Base-by-base conservation (phyloP, 2,113 vertebrate species). In the Coptodon rendalli region DNA sequence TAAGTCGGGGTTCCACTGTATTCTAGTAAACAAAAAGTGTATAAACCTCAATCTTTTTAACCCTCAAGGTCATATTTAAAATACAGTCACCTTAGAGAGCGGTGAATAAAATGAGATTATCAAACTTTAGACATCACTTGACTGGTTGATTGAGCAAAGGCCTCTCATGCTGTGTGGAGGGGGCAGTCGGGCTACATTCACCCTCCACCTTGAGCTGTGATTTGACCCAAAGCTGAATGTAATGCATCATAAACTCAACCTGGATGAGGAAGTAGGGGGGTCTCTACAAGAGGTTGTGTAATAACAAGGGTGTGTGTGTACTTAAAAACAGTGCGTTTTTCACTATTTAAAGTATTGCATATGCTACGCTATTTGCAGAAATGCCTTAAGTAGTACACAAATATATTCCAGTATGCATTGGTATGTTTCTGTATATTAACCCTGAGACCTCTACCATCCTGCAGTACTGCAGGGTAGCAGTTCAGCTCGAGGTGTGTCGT, bases 221-320 rank as follows among this genome's bases (percentile, higher is more conserved):
- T 87, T 85, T 87, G 83, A 92, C 92, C 87, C 36, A 10, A 66
- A 93, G 88, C 53, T 86, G 82, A 87, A 89, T 86, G 85, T 85
- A 88, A 87, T 7, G 81, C 56, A 79, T 80, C 87, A 79, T 92
- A 87, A 94, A 92, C 71, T 12, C 48, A 29, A 86, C 85, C 81
- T 81, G 85, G 76, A 81, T 85, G 84, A 80, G 76, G 53, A 57
- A 73, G 88, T 34, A 52, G 43, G 84, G 82, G 82, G 52, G 86
- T 86, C 38, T 56, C n/a, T 57, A 68, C 4, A 50, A 45, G 61
- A 81, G 48, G 27, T 48, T 82, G 71, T 90, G 8, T 82, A 24
- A n/a, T 27, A 73, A 43, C 53, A 27, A 73, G 6, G n/a, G n/a
- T 82, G 29, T 86, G 19, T 66, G 45, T 88, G 80, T 14, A 50